phyloP scores from a whole-genome alignment of 2,797 vertebrate species.

The Tympanoctomys barrerae region DNA sequence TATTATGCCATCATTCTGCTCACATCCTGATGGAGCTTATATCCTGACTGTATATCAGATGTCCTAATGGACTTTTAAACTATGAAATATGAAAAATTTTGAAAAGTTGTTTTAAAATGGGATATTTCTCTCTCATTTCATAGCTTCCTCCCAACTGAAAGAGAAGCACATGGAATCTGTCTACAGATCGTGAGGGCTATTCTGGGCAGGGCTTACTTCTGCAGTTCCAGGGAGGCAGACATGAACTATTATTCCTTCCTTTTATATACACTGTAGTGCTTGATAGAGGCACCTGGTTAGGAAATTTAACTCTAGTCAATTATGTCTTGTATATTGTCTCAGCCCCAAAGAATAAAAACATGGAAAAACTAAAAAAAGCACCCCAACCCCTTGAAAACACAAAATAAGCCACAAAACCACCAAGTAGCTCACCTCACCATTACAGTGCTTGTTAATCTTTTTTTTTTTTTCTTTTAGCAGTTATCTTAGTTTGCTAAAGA shows the following conservation, averaged over 20 bases:
- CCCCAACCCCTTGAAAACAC: no score
- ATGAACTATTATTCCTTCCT: not conserved
- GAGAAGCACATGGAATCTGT: conserved; percentile 39
- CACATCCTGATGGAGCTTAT: conserved; percentile 35
- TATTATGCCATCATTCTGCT: conserved; percentile 62
- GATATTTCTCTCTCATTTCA: conserved; percentile 61
- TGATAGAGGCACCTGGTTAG: not conserved
- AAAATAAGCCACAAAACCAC: not conserved
- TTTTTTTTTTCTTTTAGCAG: not conserved
- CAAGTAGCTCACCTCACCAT: not conserved
- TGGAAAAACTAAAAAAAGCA: not conserved
- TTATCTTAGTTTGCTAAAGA: not conserved
- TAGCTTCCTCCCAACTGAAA: conserved; percentile 64
- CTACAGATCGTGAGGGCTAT: not conserved
- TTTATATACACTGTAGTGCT: not conserved
- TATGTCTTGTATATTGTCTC: not conserved
- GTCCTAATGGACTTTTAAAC: conserved; percentile 2
- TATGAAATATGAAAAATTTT: conserved; percentile 72
- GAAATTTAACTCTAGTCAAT: not conserved
- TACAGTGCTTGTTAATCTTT: not conserved
- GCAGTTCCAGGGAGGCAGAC: not conserved
- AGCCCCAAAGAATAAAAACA: conserved; percentile 45
- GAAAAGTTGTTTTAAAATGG: conserved; percentile 60
- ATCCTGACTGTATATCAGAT: conserved; percentile 53
- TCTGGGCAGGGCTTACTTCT: not conserved